Conservation (phyloP, 2,888 invertebrate species). For the Oligia latruncula region DNA sequence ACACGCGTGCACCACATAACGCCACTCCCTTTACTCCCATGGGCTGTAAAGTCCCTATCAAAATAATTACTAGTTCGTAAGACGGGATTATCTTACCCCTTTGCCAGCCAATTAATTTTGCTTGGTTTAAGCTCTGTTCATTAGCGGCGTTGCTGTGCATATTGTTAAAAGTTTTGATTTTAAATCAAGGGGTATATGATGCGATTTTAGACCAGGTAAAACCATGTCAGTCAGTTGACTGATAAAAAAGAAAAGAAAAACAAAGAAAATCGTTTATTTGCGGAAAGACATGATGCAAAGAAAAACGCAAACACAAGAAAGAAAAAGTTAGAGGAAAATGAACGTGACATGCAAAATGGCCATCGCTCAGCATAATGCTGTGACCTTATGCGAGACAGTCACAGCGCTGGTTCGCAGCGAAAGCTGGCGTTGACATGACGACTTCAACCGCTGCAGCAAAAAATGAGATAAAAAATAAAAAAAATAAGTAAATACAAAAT, state of each 20-base stretch:
- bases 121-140: conserved; percentile 74
- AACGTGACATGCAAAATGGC: too few relatives aligned
- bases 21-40: conserved; percentile 59
- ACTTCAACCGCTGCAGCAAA: not conserved
- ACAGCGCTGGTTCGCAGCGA: too few relatives aligned
- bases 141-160: conserved; percentile 61
- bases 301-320: too few relatives aligned
- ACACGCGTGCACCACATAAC: conserved; percentile 72
- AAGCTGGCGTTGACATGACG: not conserved
- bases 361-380: too few relatives aligned
- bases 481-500: not conserved
- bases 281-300: not conserved
- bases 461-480: not conserved
- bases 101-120: conserved; percentile 77
- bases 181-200: not conserved
- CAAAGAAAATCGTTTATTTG: not conserved
- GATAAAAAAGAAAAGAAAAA: not conserved
- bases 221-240: not conserved
- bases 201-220: too few relatives aligned
- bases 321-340: too few relatives aligned
- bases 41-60: conserved; percentile 76
- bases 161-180: conserved; percentile 46
- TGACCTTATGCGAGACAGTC: too few relatives aligned
- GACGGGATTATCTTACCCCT: conserved; percentile 75
- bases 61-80: conserved; percentile 79